Evolutionary conservation across 2,797 vertebrate species (phyloP).

Genomic region (Taenioides sp.): DNA sequence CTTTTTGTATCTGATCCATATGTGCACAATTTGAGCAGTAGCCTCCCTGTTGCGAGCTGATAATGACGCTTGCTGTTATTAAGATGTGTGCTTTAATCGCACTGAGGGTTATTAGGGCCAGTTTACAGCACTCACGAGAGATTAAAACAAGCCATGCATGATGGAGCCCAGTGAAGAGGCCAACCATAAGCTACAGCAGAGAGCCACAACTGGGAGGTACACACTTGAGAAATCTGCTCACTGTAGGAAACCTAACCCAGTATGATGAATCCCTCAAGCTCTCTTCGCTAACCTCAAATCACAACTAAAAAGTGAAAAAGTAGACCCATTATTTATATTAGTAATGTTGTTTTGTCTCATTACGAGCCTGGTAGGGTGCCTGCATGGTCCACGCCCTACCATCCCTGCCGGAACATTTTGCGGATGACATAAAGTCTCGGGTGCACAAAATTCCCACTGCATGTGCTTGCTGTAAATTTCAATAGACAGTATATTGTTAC

Average conservation of each 20-base stretch:
- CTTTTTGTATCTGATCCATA: slow-evolving; percentile 33
- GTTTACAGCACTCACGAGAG: slow-evolving; percentile 69
- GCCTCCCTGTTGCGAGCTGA: slow-evolving; percentile 53
- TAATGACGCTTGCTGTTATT: slow-evolving; percentile 64
- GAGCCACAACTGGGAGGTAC: slow-evolving; percentile 47
- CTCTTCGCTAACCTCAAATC: slow-evolving; percentile 44
- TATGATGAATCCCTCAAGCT: slow-evolving; percentile 38
- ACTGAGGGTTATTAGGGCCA: slow-evolving; percentile 62
- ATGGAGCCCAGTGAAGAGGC: slow-evolving; percentile 49
- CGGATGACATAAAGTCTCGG: slow-evolving; percentile 25
- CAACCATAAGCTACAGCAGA: slow-evolving; percentile 51
- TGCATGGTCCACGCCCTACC: slow-evolving; percentile 39
- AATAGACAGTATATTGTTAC: slow-evolving; percentile 57
- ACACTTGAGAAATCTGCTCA: slow-evolving; percentile 53
- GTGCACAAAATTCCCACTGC: slow-evolving; percentile 46
- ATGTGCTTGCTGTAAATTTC: slow-evolving; percentile 64
- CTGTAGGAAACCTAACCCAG: slow-evolving; percentile 50
- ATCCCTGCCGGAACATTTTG: slow-evolving; percentile 58
- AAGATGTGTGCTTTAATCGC: slow-evolving; percentile 70
- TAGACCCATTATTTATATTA: slow-evolving; percentile 35
- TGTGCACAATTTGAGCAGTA: slow-evolving; percentile 23
- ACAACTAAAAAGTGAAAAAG: slow-evolving; percentile 41
- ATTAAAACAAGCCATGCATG: slow-evolving; percentile 65
- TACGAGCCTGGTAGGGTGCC: slow-evolving; percentile 42
- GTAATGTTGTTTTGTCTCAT: slow-evolving; percentile 41